phyloP scores from a whole-genome alignment of 2,888 invertebrate genomes.

The Agrochola macilenta region DNA sequence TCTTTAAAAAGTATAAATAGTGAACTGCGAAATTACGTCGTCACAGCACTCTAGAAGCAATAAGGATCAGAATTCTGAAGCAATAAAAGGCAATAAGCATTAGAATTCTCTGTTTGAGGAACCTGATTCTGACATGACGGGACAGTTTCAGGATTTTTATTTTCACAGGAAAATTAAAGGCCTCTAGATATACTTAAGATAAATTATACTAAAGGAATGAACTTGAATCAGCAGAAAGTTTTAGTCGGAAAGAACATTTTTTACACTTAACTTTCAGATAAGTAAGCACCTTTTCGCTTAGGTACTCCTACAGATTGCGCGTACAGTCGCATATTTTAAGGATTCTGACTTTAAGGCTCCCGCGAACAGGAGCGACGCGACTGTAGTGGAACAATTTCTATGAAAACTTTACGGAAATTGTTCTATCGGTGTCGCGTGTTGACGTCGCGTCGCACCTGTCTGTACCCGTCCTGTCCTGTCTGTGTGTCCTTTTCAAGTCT shows the following conservation, averaged over 20 bases:
- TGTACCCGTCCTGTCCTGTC: too few relatives aligned
- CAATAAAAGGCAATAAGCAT: background rate
- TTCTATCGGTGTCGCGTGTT: too few relatives aligned
- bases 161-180: too few relatives aligned
- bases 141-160: too few relatives aligned
- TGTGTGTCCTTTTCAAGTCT: too few relatives aligned
- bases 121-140: background rate
- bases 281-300: too few relatives aligned
- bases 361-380: too few relatives aligned
- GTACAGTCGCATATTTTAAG: background rate
- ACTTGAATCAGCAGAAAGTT: background rate
- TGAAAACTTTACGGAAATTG: too few relatives aligned
- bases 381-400: too few relatives aligned
- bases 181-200: too few relatives aligned
- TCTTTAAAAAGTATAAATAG: constrained; percentile 51
- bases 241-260: background rate
- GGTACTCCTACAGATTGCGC: background rate
- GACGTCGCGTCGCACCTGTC: too few relatives aligned
- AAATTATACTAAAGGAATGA: background rate
- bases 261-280: background rate
- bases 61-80: background rate
- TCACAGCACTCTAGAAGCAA: background rate
- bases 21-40: constrained; percentile 14
- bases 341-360: too few relatives aligned
- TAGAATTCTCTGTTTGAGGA: background rate